phyloP scores from a whole-genome alignment of 2,113 vertebrate genomes.

The Chrysochloris asiatica region DNA sequence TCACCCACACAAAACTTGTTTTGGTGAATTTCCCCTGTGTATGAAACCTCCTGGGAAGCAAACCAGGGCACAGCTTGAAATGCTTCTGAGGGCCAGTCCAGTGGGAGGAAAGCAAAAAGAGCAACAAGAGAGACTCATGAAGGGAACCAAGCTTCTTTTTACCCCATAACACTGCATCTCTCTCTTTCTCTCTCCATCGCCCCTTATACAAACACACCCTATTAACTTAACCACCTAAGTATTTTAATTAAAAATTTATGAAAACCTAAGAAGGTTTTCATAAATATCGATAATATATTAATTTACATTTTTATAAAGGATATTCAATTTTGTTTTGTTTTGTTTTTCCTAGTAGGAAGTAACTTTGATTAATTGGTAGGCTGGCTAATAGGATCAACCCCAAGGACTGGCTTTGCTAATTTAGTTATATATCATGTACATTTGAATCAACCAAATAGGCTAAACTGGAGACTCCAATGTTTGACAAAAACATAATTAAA shows the following conservation, averaged over 20 bases:
- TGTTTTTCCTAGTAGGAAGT: constrained; percentile 9
- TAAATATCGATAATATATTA: not conserved
- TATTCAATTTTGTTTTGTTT: not conserved
- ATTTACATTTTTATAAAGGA: not conserved
- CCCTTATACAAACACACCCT: not conserved
- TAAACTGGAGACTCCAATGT: not conserved
- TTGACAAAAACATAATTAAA: not conserved
- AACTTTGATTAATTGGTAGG: constrained; percentile 31
- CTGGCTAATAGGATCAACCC: not conserved
- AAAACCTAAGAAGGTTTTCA: not conserved
- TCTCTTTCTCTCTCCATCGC: not conserved
- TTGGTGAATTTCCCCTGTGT: not conserved
- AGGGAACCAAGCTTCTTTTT: not conserved
- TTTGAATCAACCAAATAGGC: not conserved
- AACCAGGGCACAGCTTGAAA: constrained; percentile 8
- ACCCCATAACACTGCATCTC: not conserved
- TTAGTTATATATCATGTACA: not conserved
- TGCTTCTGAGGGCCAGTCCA: not conserved
- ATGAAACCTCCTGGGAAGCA: not conserved
- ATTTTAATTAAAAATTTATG: constrained; percentile 28
- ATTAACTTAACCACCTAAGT: not conserved
- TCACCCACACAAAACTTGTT: not conserved
- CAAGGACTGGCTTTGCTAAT: not conserved
- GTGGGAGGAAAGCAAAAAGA: not conserved
- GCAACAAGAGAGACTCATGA: not conserved